Evolutionary conservation across 2,797 vertebrate species (phyloP).

Genomic region (Centropyge bicolor): DNA sequence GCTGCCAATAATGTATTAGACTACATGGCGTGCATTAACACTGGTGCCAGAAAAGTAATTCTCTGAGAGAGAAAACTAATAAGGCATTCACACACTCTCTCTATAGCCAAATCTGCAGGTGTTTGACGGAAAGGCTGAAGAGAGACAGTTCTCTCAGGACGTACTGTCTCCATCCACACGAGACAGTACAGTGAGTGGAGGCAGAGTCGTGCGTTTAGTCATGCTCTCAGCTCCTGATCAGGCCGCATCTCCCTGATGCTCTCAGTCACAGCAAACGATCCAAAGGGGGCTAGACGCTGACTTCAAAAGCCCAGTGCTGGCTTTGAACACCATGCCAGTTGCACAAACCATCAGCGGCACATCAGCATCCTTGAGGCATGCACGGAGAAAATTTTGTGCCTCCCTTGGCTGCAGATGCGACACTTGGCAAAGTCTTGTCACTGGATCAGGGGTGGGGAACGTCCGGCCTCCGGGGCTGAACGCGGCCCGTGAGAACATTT

Average conservation of each 20-base stretch:
- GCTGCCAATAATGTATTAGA: conserved; percentile 74
- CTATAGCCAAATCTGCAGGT: conserved; percentile 44
- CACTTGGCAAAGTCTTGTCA: conserved; percentile 53
- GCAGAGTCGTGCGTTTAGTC: conserved; percentile 58
- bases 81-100: conserved; percentile 55
- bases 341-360: conserved; percentile 69
- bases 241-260: conserved; percentile 61
- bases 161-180: conserved; percentile 42
- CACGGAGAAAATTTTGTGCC: conserved; percentile 59
- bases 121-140: conserved; percentile 32
- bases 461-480: too few species aligned
- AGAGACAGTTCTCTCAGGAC: conserved; percentile 40
- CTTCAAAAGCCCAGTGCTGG: conserved; percentile 71
- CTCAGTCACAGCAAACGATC: conserved; percentile 68
- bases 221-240: conserved; percentile 58
- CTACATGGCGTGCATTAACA: conserved; percentile 70
- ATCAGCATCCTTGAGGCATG: conserved; percentile 64
- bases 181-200: conserved; percentile 29
- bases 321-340: conserved; percentile 79
- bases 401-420: conserved; percentile 60
- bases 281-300: conserved; percentile 64
- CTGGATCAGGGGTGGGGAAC: neutral
- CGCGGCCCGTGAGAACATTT: too few species aligned
- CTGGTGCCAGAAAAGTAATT: conserved; percentile 69
- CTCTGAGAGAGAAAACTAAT: conserved; percentile 67